Conservation (phyloP, 2,888 invertebrate genomes). For the Tachina fera region DNA sequence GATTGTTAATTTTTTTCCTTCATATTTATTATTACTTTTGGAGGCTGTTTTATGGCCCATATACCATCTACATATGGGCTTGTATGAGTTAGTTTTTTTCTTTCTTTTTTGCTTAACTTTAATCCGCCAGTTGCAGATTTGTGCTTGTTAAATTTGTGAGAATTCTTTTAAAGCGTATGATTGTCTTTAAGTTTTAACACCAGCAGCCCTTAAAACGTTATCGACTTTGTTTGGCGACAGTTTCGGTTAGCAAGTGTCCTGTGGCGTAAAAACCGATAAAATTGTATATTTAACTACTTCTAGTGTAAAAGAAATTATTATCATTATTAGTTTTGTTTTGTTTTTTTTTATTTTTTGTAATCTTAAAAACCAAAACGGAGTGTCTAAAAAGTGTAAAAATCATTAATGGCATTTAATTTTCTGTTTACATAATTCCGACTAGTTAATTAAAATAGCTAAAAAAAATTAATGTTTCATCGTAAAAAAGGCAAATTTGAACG, state of each 20-base stretch:
- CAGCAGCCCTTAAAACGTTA: conserved; percentile 66
- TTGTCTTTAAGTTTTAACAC: conserved; percentile 55
- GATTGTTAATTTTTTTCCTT: conserved; percentile 48
- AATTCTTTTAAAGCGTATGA: conserved; percentile 38
- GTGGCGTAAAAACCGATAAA: conserved; percentile 55
- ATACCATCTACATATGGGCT: neutral
- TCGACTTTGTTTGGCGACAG: conserved; percentile 68
- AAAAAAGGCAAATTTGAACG: no score
- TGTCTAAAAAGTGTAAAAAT: conserved; percentile 6
- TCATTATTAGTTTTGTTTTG: conserved; percentile 21
- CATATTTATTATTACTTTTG: conserved; percentile 35
- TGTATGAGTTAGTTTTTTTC: neutral
- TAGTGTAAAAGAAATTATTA: conserved; percentile 45
- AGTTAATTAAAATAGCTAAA: neutral
- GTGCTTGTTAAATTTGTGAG: conserved; percentile 46
- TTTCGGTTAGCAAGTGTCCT: conserved; percentile 52
- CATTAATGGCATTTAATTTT: conserved; percentile 48
- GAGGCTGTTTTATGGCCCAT: conserved; percentile 18
- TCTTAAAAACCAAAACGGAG: neutral
- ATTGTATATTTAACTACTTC: conserved; percentile 59
- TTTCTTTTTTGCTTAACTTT: conserved; percentile 31
- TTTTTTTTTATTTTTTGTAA: conserved; percentile 3
- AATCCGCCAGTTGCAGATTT: conserved; percentile 55
- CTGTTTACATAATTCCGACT: conserved; percentile 38
- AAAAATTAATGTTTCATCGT: no score